phyloP scores from a whole-genome alignment of 2,888 invertebrate genomes.

The Synergus itoensis region DNA sequence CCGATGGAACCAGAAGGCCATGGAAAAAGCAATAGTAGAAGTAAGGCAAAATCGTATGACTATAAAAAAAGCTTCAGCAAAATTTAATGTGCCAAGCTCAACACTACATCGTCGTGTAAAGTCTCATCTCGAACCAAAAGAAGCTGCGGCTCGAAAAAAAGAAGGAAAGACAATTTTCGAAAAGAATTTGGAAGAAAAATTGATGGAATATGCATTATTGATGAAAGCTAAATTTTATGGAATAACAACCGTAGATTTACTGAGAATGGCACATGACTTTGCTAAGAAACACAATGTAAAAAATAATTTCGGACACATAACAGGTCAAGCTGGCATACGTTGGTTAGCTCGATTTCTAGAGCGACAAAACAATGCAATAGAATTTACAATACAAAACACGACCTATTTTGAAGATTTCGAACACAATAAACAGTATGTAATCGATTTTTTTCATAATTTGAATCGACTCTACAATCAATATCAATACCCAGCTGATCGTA shows the following conservation, averaged over 20 bases:
- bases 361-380: not conserved
- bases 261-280: not conserved
- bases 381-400: not conserved
- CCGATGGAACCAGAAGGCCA: too few relatives aligned
- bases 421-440: not conserved
- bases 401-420: not conserved
- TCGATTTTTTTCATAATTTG: not conserved
- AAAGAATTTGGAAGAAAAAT: not conserved
- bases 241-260: not conserved
- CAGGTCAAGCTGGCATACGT: not conserved
- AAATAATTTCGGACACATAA: not conserved
- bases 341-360: not conserved
- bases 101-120: not conserved
- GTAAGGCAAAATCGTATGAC: too few relatives aligned
- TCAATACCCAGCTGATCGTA: not conserved
- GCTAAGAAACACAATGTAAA: not conserved
- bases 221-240: slow-evolving; percentile 19
- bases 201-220: not conserved
- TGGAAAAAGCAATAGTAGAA: too few relatives aligned
- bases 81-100: too few relatives aligned
- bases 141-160: not conserved
- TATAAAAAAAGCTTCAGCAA: too few relatives aligned
- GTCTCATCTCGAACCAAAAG: not conserved
- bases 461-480: not conserved
- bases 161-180: not conserved